Base-by-base conservation (phyloP, 2,113 vertebrate genomes). In the Triplophysa dalaica region DNA sequence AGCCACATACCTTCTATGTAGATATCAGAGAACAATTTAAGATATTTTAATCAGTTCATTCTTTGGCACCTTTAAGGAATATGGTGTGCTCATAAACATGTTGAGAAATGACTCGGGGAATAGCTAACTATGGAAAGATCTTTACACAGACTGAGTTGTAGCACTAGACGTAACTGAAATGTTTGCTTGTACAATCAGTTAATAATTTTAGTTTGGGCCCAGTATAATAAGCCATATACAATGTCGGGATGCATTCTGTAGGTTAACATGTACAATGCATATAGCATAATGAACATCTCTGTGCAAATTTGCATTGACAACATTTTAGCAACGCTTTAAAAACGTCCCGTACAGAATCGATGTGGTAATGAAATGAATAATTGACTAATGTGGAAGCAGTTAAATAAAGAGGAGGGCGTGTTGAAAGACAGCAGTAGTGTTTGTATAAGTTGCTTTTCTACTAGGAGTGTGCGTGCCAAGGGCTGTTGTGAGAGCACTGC, bases 21-120 rank as follows among this genome's bases (percentile, higher is more conserved):
- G 29, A 4, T 29, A 29, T 29, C 29, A 29, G 3, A 29, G 29
- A 29, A 29, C 4, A 4, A 29, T 4, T 4, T 29, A 29, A 29
- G 0, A 29, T 29, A 29, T 29, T 29, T 29, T 3, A 4, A 4
- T 29, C 4, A 29, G 4, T 29, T 29, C 4, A 29, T 29, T 29
- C 29, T 29, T 29, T 29, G 29, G 29, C 29, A 29, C 29, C 29
- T 29, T 29, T 29, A 29, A 74, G 21, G 38, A 74, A 45, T 62
- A 38, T 48, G 21, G 41, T 75, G 41, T 75, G 72, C 72, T 62
- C 72, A 26, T 62, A 62, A 75, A 75, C 72, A 62, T 62, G 72
- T 14, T 26, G 41, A 74, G n/a, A 62, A 62, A 41, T 62, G 26
- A 17, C 72, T 61, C 38, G 4, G 29, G 0, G 29, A 29, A 22